Percentiles rank a stretch among this genome's conserved stretches.
Evolutionary conservation across 2,888 invertebrate genomes (phyloP).

Genomic region (Brachynemurus nebulosus): DNA sequence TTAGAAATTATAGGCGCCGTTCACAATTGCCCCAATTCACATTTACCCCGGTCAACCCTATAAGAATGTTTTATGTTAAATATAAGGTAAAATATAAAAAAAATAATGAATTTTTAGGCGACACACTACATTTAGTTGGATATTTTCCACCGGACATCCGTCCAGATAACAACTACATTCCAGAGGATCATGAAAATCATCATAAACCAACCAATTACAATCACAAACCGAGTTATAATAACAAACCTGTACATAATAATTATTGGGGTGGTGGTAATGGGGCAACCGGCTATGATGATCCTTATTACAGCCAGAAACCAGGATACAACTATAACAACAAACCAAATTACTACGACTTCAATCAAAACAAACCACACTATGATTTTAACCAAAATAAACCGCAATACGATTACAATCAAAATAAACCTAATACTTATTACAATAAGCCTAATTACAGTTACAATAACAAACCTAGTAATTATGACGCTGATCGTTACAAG

Average conservation of each 20-base stretch:
- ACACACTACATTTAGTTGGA: slow-evolving; percentile 31
- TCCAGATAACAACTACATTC: slow-evolving; percentile 21
- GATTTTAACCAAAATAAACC: neutral
- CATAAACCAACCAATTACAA: slow-evolving; percentile 2
- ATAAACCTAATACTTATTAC: neutral
- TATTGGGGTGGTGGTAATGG: neutral
- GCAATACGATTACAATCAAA: neutral
- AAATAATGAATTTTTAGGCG: slow-evolving; percentile 20
- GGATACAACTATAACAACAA: neutral
- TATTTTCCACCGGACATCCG: slow-evolving; percentile 28
- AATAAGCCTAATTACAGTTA: neutral
- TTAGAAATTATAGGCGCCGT: too few relatives aligned
- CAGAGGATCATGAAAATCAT: neutral
- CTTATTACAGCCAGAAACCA: neutral
- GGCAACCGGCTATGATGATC: neutral
- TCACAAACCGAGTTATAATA: neutral
- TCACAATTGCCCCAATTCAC: too few relatives aligned
- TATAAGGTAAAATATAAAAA: too few relatives aligned
- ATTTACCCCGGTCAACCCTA: too few relatives aligned
- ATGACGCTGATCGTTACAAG: slow-evolving; percentile 3
- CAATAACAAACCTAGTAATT: neutral
- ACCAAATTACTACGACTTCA: neutral
- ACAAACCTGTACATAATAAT: too few relatives aligned
- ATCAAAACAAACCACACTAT: neutral
- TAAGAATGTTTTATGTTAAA: too few relatives aligned